Conservation (phyloP, 2,797 vertebrate genomes). For the Dromococcyx pavoninus region DNA sequence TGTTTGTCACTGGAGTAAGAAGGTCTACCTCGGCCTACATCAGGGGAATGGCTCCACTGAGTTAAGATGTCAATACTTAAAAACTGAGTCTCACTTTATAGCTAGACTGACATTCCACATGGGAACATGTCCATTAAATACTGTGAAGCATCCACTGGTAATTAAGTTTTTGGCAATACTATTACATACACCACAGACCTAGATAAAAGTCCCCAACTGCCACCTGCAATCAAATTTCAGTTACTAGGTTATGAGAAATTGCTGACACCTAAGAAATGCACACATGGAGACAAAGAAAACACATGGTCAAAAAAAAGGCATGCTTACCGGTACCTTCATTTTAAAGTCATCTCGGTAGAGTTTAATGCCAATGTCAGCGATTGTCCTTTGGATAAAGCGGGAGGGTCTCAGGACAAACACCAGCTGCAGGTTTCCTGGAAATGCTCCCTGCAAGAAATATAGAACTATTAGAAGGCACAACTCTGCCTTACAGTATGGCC, state of each 20-base stretch:
- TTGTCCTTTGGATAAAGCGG: constrained; percentile 88
- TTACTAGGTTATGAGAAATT: neutral
- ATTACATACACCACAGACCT: neutral
- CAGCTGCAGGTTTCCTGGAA: constrained; percentile 93
- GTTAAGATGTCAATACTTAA: neutral
- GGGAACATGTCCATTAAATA: neutral
- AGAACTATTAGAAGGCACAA: neutral
- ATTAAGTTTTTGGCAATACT: neutral
- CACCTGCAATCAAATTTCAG: neutral
- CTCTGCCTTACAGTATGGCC: neutral
- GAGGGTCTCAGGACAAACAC: constrained; percentile 91
- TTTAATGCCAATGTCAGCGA: constrained; percentile 91
- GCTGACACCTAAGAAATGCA: neutral
- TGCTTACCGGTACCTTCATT: constrained; percentile 97
- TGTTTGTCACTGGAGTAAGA: neutral
- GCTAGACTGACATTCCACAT: neutral
- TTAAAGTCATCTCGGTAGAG: constrained; percentile 94
- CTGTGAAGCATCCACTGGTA: neutral
- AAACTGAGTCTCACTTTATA: neutral
- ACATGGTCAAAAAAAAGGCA: constrained; percentile 42
- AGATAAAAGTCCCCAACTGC: neutral
- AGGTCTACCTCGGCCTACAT: neutral
- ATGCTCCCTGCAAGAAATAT: constrained; percentile 82
- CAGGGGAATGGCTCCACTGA: neutral
- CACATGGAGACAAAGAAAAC: neutral